Conservation (phyloP, 2,797 vertebrate species). For the Xenentodon cancila region DNA sequence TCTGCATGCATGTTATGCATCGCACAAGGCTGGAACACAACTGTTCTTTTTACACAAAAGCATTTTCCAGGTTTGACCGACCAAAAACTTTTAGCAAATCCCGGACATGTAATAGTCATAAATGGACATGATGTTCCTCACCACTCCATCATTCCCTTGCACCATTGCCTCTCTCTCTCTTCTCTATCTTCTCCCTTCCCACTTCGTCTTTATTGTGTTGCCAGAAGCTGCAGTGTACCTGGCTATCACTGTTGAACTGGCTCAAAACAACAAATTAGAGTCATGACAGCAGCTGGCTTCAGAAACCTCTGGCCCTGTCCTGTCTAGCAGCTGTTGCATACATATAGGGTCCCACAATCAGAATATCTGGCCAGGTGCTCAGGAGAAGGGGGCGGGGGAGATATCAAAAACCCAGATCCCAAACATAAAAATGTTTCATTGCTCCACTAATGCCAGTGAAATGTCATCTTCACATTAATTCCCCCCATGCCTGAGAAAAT, state of each 20-base stretch:
- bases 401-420: constrained; percentile 72
- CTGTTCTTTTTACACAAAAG: too few species aligned
- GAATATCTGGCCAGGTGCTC: constrained; percentile 69
- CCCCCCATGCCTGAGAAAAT: constrained; percentile 48
- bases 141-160: constrained; percentile 35
- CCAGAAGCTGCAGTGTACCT: constrained; percentile 63
- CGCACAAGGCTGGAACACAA: too few species aligned
- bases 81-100: constrained; percentile 34
- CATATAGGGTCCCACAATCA: constrained; percentile 49
- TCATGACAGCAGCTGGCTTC: constrained; percentile 73
- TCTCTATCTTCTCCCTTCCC: constrained; percentile 5
- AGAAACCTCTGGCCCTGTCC: constrained; percentile 42
- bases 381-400: constrained; percentile 28
- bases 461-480: constrained; percentile 79
- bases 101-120: constrained; percentile 45
- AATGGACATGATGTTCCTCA: constrained; percentile 50
- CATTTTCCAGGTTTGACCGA: constrained; percentile 31
- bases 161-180: constrained; percentile 15
- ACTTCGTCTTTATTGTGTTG: constrained; percentile 46
- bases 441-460: constrained; percentile 69
- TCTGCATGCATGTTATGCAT: too few species aligned
- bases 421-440: constrained; percentile 65
- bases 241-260: constrained; percentile 53
- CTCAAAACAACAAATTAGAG: constrained; percentile 71
- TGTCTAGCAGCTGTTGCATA: constrained; percentile 64